Percentiles rank a stretch among this genome's conserved stretches.
Evolutionary conservation across 2,797 vertebrate genomes (phyloP).

Genomic region (Phylloscopus collybita): DNA sequence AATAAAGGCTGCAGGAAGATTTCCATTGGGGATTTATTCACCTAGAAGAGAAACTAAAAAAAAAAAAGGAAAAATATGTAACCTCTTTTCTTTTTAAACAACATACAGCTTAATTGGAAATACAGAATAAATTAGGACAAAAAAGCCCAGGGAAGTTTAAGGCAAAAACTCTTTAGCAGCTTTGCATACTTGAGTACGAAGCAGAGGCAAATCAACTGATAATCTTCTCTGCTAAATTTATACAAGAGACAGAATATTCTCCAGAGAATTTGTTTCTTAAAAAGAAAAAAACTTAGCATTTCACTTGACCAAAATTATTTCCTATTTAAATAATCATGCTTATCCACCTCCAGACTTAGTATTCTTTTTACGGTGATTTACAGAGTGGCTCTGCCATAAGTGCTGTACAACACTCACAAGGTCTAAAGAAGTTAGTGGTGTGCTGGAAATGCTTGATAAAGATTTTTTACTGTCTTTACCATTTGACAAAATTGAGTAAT

Average conservation of each 20-base stretch:
- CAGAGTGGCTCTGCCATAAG: neutral
- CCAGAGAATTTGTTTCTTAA: neutral
- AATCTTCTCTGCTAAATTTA: constrained; percentile 48
- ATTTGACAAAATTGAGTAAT: neutral
- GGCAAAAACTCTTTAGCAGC: constrained; percentile 60
- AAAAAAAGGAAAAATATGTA: neutral
- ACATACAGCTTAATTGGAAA: constrained; percentile 39
- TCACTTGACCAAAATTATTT: constrained; percentile 1
- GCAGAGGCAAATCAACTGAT: constrained; percentile 44
- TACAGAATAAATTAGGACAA: constrained; percentile 49
- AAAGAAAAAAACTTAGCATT: neutral
- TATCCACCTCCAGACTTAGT: neutral
- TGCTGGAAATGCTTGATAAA: neutral
- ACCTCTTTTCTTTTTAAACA: neutral
- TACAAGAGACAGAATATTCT: constrained; percentile 21
- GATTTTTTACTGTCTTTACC: neutral
- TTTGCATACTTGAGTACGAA: constrained; percentile 51
- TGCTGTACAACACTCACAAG: neutral
- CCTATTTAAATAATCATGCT: neutral
- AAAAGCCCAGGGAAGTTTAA: constrained; percentile 48
- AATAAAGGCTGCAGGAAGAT: neutral
- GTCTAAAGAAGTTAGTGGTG: neutral
- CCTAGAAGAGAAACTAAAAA: neutral
- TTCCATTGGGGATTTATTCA: neutral
- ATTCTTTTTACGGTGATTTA: neutral